These are phyloP conservation scores for Fulmarus glacialis DNA, from an alignment of 2,113 vertebrate genomes.

Conservation along the genomic window DNA sequence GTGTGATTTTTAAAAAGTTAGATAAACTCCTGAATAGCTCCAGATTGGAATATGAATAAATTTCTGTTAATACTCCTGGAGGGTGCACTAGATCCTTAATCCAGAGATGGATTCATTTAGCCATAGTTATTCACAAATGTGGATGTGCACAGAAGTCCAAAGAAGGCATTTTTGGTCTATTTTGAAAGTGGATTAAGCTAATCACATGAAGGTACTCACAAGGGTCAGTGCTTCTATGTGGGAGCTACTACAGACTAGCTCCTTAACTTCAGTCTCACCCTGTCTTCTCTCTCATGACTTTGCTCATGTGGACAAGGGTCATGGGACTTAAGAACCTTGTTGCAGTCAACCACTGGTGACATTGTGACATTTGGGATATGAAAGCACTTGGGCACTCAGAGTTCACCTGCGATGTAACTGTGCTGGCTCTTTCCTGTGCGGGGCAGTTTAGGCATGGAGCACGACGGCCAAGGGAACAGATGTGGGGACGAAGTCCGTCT, in stretches of 20 bases:
- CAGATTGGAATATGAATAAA: not conserved
- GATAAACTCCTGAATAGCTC: not conserved
- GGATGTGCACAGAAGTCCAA: not conserved
- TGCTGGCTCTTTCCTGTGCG: not conserved
- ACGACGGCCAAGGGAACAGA: constrained; percentile 95
- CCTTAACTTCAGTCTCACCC: not conserved
- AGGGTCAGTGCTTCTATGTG: not conserved
- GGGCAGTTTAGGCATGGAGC: constrained; percentile 94
- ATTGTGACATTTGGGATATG: not conserved
- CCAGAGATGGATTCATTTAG: not conserved
- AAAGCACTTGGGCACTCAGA: accelerated
- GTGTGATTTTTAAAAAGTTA: not conserved
- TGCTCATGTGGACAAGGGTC: not conserved
- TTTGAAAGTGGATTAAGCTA: not conserved
- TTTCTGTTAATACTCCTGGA: not conserved
- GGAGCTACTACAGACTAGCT: not conserved
- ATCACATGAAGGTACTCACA: not conserved
- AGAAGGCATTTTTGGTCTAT: not conserved
- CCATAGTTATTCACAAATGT: not conserved
- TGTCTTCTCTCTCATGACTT: not conserved
- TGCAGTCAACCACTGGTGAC: not conserved
- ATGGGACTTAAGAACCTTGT: not conserved
- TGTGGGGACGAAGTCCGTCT: constrained; percentile 95
- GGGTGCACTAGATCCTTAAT: not conserved
- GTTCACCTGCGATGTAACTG: not conserved